phyloP scores from a whole-genome alignment of 2,888 invertebrate species.

The Urechis unicinctus region DNA sequence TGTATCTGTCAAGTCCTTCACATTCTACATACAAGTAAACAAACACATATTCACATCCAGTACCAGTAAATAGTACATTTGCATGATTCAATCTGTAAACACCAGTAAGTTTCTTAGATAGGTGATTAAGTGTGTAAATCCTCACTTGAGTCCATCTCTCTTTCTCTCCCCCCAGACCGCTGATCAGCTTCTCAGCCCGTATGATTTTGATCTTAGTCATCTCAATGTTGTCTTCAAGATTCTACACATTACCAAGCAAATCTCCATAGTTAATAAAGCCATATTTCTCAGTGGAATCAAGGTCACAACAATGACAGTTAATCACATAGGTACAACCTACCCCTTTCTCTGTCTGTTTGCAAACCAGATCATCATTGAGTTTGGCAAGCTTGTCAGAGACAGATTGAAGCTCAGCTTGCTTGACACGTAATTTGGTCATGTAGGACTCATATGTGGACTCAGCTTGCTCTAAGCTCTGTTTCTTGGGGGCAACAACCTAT shows the following conservation, averaged over 20 bases:
- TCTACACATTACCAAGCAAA: conserved; percentile 22
- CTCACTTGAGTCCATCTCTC: conserved; percentile 45
- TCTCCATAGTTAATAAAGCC: not conserved
- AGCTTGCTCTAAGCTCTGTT: conserved; percentile 37
- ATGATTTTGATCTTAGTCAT: conserved; percentile 48
- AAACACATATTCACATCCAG: too few species aligned
- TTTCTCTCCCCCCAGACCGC: conserved; percentile 49
- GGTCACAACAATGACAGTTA: too few species aligned
- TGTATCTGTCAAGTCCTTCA: conserved; percentile 38
- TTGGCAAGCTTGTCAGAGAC: conserved; percentile 41
- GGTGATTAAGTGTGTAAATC: not conserved
- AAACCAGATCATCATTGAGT: conserved; percentile 37
- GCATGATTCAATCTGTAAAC: too few species aligned
- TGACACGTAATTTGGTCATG: conserved; percentile 39
- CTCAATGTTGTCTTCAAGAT: conserved; percentile 46
- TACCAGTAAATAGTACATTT: too few species aligned
- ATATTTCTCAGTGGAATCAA: not conserved
- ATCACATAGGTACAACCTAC: conserved; percentile 20
- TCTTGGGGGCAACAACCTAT: conserved; percentile 49
- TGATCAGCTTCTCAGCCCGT: conserved; percentile 49
- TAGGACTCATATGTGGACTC: conserved; percentile 35
- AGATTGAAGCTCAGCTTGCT: conserved; percentile 41
- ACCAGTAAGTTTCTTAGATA: too few species aligned
- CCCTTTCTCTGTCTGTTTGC: conserved; percentile 44
- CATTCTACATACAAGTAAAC: conserved; percentile 27